phyloP scores from a whole-genome alignment of 1,140 invertebrate species.

The Adelges cooleyi region DNA sequence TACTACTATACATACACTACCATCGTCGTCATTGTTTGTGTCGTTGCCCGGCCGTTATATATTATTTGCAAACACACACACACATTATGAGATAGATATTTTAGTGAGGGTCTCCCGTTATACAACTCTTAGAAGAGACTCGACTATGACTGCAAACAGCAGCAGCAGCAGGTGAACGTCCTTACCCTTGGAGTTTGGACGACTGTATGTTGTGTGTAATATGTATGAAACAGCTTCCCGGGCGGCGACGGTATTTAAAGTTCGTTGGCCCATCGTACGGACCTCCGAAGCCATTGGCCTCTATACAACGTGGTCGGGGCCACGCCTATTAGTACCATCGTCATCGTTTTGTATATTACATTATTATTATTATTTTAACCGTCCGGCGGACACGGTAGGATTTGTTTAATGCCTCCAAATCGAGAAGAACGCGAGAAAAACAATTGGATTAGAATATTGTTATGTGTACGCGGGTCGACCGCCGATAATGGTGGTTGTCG shows the following conservation, averaged over 20 bases:
- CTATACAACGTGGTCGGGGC: neutral
- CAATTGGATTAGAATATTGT: no score
- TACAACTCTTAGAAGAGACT: neutral
- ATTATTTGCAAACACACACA: no score
- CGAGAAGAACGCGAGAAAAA: neutral
- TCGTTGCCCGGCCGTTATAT: no score
- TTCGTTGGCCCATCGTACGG: conserved; percentile 15
- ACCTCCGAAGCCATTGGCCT: conserved; percentile 22
- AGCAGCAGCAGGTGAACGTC: conserved; percentile 9
- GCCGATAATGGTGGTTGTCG: no score
- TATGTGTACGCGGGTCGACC: no score
- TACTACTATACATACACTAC: no score
- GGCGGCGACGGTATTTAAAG: conserved; percentile 17
- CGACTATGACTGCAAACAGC: neutral
- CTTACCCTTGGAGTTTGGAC: conserved; percentile 16
- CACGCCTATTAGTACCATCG: conserved; percentile 11
- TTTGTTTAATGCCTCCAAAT: no score
- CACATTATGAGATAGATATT: no score
- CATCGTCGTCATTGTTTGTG: no score
- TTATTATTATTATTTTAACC: no score
- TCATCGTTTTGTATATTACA: no score
- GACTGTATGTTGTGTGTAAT: neutral
- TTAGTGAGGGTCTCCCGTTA: conserved; percentile 23
- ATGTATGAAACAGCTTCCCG: conserved; percentile 4
- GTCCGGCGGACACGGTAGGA: no score